Base-by-base conservation (phyloP, 2,888 invertebrate genomes). In the Harpagoxenus sublaevis region DNA sequence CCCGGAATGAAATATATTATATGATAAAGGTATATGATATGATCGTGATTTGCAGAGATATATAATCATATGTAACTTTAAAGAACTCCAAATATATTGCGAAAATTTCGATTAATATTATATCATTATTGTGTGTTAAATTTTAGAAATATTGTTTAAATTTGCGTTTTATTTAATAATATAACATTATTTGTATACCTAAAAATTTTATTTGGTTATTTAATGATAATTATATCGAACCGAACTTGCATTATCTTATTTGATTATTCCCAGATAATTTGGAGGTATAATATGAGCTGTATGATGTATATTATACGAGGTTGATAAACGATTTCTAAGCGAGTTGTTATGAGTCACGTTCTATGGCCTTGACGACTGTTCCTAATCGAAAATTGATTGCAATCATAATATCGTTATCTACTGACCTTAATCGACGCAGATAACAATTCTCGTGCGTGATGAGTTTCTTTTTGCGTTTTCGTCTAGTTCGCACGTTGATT, bases 331-430 rank as follows among this genome's bases (percentile, higher is more conserved):
- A 70, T 68, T 79, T 45, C 39, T 57, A 35, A 60, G 10, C 57
- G 6, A 15, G 31, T 12, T 15, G 31, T 23, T 45, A 42, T 57
- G 23, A 10, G 12, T 68, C 3, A 23, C n/a, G 18, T 77, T 53
- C 48, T 28, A n/a, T 35, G 82, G 75, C 83, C 85, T 87, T 90
- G 85, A 57, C 78, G 79, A 73, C 42, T 57, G 45, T 70, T 28
- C 28, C 70, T 62, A 31, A 66, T 66, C 79, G 70, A 71, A 74
- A 82, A 77, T 68, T 81, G 51, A 89, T 87, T 88, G 83, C 81
- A 65, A 63, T 79, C 86, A 57, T 77, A 88, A 90, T 48, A 51
- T 78, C 60, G 35, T 89, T 89, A 88, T 82, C 55, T 45, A 39
- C 9, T 42, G n/a, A 66, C 42, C 42, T 87, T 82, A 87, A 89